phyloP scores from a whole-genome alignment of 1,140 invertebrate genomes.

The Ips nitidus region DNA sequence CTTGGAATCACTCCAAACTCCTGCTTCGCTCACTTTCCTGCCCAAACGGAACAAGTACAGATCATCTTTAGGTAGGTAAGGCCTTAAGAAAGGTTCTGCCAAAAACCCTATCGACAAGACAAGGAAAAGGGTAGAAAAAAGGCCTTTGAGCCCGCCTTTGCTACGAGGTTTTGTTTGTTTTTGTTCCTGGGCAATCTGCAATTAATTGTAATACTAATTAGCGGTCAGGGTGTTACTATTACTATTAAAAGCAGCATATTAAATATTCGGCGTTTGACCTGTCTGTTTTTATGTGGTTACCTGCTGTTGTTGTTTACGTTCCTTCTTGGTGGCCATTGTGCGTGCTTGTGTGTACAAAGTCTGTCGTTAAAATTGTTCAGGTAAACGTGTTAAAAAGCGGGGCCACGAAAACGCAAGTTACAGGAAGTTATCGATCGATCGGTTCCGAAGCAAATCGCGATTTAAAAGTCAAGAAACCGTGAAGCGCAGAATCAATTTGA shows the following conservation, averaged over 20 bases:
- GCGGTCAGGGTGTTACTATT: neutral
- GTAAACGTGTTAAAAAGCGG: too few species aligned
- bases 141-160: neutral
- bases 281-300: neutral
- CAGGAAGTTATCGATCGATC: too few species aligned
- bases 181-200: slow-evolving; percentile 43
- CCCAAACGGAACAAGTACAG: slow-evolving; percentile 26
- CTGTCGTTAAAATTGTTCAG: too few species aligned
- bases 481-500: too few species aligned
- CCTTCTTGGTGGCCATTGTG: slow-evolving; percentile 24
- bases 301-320: slow-evolving; percentile 22
- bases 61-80: slow-evolving; percentile 11
- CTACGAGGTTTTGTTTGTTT: slow-evolving; percentile 6
- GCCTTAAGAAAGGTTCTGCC: slow-evolving; percentile 17
- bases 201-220: neutral
- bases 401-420: too few species aligned
- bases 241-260: neutral
- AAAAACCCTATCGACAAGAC: slow-evolving; percentile 28
- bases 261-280: too few species aligned
- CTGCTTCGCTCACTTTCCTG: slow-evolving; percentile 22
- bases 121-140: slow-evolving; percentile 28
- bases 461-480: too few species aligned
- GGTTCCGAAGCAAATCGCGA: too few species aligned
- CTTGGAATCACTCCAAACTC: slow-evolving; percentile 41
- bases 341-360: neutral